These are phyloP conservation scores for Leucophenga maculata DNA, from an alignment of 2,888 invertebrate genomes.

Conservation along the genomic window DNA sequence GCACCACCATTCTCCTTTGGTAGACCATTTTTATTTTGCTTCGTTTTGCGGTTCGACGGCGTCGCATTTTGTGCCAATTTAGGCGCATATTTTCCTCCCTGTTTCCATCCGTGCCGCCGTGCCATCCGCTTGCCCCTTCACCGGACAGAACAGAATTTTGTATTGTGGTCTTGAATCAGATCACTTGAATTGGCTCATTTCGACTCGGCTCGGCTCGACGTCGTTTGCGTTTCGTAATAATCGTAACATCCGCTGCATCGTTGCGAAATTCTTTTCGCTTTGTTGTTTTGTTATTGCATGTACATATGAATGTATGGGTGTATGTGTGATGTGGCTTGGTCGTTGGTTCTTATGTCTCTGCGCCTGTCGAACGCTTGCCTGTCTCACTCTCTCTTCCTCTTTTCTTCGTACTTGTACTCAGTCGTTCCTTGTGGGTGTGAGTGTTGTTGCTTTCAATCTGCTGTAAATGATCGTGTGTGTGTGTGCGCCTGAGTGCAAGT, in stretches of 20 bases:
- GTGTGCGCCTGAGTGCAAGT: conserved; percentile 38
- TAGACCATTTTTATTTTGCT: neutral
- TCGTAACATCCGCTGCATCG: conserved; percentile 53
- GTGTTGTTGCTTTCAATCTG: conserved; percentile 37
- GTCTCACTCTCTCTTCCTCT: conserved; percentile 23
- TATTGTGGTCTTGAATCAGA: no score
- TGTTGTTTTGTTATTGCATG: conserved; percentile 7
- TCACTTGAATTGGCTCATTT: no score
- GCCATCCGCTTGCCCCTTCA: conserved; percentile 43
- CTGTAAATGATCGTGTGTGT: conserved; percentile 51
- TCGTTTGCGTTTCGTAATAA: conserved; percentile 59
- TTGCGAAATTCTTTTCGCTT: conserved; percentile 17
- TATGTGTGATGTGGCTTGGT: conserved; percentile 1
- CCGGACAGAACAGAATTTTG: no score
- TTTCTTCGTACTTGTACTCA: conserved; percentile 23
- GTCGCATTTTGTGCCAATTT: conserved; percentile 8
- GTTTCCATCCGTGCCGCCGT: conserved; percentile 33
- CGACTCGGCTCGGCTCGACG: no score
- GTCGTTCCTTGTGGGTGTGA: conserved; percentile 26
- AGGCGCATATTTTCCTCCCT: conserved; percentile 12
- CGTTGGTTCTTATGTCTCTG: conserved; percentile 9
- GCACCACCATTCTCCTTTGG: conserved; percentile 17
- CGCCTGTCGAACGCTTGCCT: neutral
- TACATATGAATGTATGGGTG: no score
- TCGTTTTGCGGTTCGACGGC: neutral